phyloP scores from a whole-genome alignment of 1,140 invertebrate species.

The Drosophila takahashii region DNA sequence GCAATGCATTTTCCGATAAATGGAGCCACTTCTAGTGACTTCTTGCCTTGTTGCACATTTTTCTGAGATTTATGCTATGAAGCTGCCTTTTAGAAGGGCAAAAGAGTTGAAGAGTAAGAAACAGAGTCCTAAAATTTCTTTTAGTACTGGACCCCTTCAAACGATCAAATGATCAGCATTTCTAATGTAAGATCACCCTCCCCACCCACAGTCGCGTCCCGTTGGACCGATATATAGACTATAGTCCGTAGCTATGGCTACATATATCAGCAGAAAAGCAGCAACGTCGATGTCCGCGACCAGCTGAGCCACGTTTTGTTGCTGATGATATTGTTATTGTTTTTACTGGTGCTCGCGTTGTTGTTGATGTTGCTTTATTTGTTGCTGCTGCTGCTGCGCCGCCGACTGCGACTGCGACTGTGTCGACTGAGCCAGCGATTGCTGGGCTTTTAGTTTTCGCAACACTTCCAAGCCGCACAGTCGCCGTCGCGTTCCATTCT shows the following conservation, averaged over 20 bases:
- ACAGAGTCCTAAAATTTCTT: not conserved
- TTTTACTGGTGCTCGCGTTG: not conserved
- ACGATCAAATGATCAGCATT: not conserved
- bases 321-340: conserved; percentile 41
- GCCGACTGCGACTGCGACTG: conserved; percentile 39
- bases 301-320: conserved; percentile 49
- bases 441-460: conserved; percentile 76
- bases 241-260: not conserved
- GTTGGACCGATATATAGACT: not conserved
- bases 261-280: conserved; percentile 41
- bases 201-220: conserved; percentile 31
- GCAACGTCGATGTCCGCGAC: conserved; percentile 9
- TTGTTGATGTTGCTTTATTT: conserved; percentile 6
- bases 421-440: conserved; percentile 39
- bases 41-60: no score
- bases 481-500: conserved; percentile 37
- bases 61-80: no score
- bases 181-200: conserved; percentile 1
- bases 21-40: no score
- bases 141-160: not conserved
- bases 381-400: conserved; percentile 24
- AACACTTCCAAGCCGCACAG: conserved; percentile 75
- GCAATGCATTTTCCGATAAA: no score
- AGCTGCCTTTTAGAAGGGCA: no score
- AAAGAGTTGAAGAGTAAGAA: no score